phyloP scores from a whole-genome alignment of 2,888 invertebrate genomes.

The Hirtodrosophila confusa region DNA sequence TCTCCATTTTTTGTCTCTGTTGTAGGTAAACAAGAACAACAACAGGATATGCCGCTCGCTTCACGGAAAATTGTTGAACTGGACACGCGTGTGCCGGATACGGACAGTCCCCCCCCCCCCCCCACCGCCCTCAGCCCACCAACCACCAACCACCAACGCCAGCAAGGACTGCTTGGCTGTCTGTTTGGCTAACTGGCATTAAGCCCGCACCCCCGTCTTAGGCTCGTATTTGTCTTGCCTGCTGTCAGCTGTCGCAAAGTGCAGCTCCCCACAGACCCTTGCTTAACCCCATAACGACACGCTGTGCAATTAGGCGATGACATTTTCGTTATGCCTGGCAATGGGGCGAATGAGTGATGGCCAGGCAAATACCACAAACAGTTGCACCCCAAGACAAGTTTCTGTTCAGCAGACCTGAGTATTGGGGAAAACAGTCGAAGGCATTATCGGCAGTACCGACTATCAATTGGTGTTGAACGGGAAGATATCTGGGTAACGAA shows the following conservation, averaged over 20 bases:
- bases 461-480: too few relatives aligned
- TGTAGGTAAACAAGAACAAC: background rate
- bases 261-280: background rate
- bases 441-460: too few relatives aligned
- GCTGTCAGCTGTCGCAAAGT: slow-evolving; percentile 14
- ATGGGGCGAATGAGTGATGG: slow-evolving; percentile 8
- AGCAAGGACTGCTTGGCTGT: background rate
- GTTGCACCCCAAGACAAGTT: too few relatives aligned
- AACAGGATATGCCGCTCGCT: background rate
- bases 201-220: slow-evolving; percentile 27
- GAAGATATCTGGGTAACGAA: too few relatives aligned
- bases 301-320: slow-evolving; percentile 46
- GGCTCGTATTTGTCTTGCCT: slow-evolving; percentile 16
- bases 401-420: too few relatives aligned
- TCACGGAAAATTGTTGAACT: slow-evolving; percentile 13
- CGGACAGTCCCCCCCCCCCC: background rate
- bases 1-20: too few relatives aligned
- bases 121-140: background rate
- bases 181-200: slow-evolving; percentile 18
- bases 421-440: too few relatives aligned
- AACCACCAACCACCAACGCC: background rate
- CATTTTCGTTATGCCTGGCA: slow-evolving; percentile 19
- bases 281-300: slow-evolving; percentile 26
- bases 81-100: slow-evolving; percentile 23
- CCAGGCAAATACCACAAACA: too few relatives aligned